phyloP scores from a whole-genome alignment of 1,140 invertebrate species.

The Littorina saxatilis region DNA sequence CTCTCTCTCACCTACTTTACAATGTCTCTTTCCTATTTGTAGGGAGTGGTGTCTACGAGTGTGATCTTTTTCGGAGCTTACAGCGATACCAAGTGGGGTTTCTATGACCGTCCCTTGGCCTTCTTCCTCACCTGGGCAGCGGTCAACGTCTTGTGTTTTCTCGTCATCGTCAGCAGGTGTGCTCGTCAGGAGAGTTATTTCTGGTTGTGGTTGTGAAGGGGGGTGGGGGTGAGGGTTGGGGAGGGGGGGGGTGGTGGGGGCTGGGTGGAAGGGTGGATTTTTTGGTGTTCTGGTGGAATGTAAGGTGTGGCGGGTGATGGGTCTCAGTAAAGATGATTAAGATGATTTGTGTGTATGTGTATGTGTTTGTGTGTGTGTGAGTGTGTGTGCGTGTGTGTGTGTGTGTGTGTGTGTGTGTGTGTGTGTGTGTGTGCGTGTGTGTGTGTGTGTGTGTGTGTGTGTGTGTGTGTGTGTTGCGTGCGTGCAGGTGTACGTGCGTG shows the following conservation, averaged over 20 bases:
- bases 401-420: no score
- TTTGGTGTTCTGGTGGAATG: not conserved
- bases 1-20: no score
- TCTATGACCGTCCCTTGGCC: conserved; percentile 82
- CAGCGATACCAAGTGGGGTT: conserved; percentile 72
- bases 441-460: no score
- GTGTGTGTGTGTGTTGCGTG: no score
- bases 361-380: no score
- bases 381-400: no score
- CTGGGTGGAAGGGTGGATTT: not conserved
- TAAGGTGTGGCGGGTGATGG: no score
- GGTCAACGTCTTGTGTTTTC: conserved; percentile 80
- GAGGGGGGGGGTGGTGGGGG: not conserved
- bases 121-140: conserved; percentile 83
- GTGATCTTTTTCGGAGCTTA: conserved; percentile 84
- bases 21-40: conserved; percentile 54
- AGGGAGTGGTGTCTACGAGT: conserved; percentile 82
- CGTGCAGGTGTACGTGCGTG: no score
- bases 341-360: no score
- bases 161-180: conserved; percentile 82
- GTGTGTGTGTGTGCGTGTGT: no score
- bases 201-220: not conserved
- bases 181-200: conserved; percentile 46
- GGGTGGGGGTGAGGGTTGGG: not conserved
- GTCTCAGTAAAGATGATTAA: no score